phyloP scores from a whole-genome alignment of 2,113 vertebrate species.

The Vombatus ursinus region DNA sequence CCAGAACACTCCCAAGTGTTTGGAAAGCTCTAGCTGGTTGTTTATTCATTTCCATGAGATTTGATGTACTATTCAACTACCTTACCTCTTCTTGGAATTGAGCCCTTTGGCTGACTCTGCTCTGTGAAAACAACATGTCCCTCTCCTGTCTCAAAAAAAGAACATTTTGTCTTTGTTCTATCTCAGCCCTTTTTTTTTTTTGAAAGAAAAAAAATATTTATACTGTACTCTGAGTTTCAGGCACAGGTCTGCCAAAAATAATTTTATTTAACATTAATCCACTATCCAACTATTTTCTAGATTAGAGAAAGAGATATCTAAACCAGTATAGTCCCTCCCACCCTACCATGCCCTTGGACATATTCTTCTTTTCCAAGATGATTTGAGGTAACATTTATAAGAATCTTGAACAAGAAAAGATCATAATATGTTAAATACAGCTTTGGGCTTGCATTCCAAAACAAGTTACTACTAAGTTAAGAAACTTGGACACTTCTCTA shows the following conservation, averaged over 20 bases:
- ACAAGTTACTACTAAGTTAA: neutral
- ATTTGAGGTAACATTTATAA: neutral
- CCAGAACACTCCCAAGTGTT: slow-evolving; percentile 59
- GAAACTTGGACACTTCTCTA: neutral
- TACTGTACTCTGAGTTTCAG: neutral
- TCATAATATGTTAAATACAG: neutral
- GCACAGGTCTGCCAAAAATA: neutral
- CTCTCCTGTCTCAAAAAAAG: slow-evolving; percentile 54
- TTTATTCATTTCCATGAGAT: slow-evolving; percentile 49
- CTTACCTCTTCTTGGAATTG: slow-evolving; percentile 65
- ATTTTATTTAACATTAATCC: neutral
- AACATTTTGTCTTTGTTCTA: slow-evolving; percentile 47
- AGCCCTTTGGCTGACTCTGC: slow-evolving; percentile 71
- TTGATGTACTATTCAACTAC: slow-evolving; percentile 55
- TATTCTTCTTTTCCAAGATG: neutral
- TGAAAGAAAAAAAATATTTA: neutral
- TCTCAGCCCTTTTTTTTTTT: slow-evolving; percentile 30
- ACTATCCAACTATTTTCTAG: neutral
- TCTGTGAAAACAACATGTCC: slow-evolving; percentile 73
- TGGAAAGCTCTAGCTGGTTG: slow-evolving; percentile 61
- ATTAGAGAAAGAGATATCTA: neutral
- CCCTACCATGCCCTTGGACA: neutral
- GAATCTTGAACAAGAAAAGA: neutral
- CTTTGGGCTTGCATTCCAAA: neutral
- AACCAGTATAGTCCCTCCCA: neutral